These are phyloP conservation scores for Butorides virescens DNA, from an alignment of 2,113 vertebrate species.

Conservation along the genomic window DNA sequence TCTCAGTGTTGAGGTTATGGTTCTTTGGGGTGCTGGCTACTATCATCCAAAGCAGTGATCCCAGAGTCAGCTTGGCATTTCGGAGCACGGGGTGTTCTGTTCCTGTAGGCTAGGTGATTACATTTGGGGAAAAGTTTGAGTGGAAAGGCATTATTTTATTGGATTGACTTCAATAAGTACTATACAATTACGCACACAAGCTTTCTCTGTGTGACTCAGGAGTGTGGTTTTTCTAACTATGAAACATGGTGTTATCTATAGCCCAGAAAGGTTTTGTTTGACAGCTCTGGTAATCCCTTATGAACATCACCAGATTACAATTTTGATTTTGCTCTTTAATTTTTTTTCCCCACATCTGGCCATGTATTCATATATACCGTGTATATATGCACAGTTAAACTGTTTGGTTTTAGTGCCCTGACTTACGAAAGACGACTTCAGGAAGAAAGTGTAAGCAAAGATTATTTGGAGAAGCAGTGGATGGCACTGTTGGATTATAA, in stretches of 20 bases:
- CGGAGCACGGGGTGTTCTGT: background rate
- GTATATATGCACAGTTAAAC: background rate
- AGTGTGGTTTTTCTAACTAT: background rate
- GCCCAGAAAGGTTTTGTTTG: constrained; percentile 13
- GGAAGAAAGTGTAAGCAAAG: constrained; percentile 28
- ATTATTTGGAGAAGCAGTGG: constrained; percentile 67
- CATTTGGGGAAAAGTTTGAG: background rate
- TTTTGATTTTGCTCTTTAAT: background rate
- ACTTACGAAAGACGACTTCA: background rate
- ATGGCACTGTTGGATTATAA: constrained; percentile 74
- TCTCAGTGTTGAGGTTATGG: background rate
- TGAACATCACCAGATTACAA: background rate
- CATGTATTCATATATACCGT: background rate
- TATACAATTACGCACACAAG: background rate
- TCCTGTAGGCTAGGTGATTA: background rate
- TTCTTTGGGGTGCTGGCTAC: background rate
- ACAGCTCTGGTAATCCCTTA: constrained; percentile 30
- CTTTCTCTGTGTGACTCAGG: background rate
- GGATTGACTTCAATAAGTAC: constrained; percentile 8
- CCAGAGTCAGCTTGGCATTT: background rate
- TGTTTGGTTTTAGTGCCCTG: background rate
- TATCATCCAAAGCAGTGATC: background rate
- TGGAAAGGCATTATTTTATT: constrained; percentile 24
- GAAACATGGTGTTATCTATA: constrained; percentile 1
- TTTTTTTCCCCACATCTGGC: background rate